These are phyloP conservation scores for Variabilichromis moorii DNA, from an alignment of 2,113 vertebrate genomes.

Conservation along the genomic window DNA sequence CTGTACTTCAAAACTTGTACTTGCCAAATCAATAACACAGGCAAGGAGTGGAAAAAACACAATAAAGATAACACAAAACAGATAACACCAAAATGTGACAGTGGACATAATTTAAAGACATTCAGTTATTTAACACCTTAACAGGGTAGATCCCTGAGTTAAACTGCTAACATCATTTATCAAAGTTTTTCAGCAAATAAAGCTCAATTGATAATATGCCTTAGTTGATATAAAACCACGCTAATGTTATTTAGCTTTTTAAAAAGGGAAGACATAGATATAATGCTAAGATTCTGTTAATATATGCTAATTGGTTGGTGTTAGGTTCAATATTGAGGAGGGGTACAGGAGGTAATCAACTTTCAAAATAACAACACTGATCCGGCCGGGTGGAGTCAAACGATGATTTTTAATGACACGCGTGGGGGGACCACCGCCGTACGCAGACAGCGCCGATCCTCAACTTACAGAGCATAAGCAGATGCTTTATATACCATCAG, in stretches of 20 bases:
- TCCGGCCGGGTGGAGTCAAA: too few relatives aligned
- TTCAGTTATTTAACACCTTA: neutral
- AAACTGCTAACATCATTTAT: neutral
- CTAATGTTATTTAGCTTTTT: neutral
- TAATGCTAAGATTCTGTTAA: neutral
- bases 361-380: too few relatives aligned
- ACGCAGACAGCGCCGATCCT: too few relatives aligned
- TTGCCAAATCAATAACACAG: neutral
- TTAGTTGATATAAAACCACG: neutral
- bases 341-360: too few relatives aligned
- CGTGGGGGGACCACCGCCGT: too few relatives aligned
- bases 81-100: neutral
- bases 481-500: too few relatives aligned
- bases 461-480: too few relatives aligned
- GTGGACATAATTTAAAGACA: neutral
- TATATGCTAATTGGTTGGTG: neutral
- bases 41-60: neutral
- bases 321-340: too few relatives aligned
- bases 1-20: neutral
- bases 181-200: neutral
- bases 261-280: neutral
- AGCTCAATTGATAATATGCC: neutral
- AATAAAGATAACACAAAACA: neutral
- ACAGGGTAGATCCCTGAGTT: neutral
- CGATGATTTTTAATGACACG: too few relatives aligned